Evolutionary conservation across 1,140 invertebrate species (phyloP).

Genomic region (Spodoptera frugiperda): DNA sequence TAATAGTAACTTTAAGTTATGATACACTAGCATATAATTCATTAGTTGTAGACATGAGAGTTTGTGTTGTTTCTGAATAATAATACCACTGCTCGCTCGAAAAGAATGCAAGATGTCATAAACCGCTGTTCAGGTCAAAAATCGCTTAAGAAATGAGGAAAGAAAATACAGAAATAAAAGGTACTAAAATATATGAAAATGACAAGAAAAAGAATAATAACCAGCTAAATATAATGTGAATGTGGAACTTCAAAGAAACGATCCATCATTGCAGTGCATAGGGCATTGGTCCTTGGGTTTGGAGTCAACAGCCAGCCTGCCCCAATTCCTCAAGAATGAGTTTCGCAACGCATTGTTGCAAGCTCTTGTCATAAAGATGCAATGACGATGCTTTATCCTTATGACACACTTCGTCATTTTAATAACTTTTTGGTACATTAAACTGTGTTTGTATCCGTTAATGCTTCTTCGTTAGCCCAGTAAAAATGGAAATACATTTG

Average conservation of each 20-base stretch:
- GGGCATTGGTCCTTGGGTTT: conserved; percentile 20
- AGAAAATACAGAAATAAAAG: conserved; percentile 8
- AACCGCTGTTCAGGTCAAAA: conserved; percentile 31
- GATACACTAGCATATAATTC: no score
- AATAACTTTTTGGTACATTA: neutral
- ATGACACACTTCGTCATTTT: conserved; percentile 13
- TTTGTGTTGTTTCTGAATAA: no score
- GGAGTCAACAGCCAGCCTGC: conserved; percentile 19
- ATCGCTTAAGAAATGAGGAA: neutral
- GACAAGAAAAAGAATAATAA: conserved; percentile 41
- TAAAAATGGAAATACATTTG: no score
- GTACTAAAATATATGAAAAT: conserved; percentile 8
- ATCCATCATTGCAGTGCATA: conserved; percentile 51
- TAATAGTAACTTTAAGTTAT: no score
- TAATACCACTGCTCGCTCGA: neutral
- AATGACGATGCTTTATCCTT: conserved; percentile 10
- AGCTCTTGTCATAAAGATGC: conserved; percentile 11
- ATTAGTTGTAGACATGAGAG: no score
- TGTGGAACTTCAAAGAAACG: neutral
- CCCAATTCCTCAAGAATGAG: conserved; percentile 8
- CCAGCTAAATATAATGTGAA: conserved; percentile 20
- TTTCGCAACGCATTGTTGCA: conserved; percentile 32
- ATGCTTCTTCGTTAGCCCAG: no score
- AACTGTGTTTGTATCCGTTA: no score
- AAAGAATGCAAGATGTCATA: conserved; percentile 23